These are phyloP conservation scores for Microcebus jonahi DNA, from an alignment of 2,113 vertebrate genomes.

Conservation along the genomic window DNA sequence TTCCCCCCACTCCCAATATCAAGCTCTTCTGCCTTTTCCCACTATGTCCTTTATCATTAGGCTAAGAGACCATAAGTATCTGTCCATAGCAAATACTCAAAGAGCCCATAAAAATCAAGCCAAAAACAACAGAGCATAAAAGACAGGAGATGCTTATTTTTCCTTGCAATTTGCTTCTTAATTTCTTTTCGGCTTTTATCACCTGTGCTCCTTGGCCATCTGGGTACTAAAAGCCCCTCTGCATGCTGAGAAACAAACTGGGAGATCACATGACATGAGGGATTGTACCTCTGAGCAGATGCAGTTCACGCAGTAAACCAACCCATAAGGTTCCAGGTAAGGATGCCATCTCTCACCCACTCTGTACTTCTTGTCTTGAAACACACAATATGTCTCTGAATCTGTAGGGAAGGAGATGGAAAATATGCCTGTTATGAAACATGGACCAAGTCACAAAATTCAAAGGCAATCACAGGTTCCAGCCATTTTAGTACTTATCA, in stretches of 20 bases:
- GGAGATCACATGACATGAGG: neutral
- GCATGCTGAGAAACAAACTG: neutral
- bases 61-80: neutral
- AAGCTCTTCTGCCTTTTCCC: neutral
- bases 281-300: slow-evolving; percentile 88
- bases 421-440: slow-evolving; percentile 49
- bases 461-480: slow-evolving; percentile 4
- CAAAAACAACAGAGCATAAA: neutral
- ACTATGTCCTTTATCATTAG: neutral
- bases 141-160: neutral
- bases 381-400: slow-evolving; percentile 89
- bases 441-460: neutral
- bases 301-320: slow-evolving; percentile 89
- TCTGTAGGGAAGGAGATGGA: slow-evolving; percentile 81
- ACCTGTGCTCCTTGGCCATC: neutral
- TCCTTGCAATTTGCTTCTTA: neutral
- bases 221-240: neutral
- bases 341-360: slow-evolving; percentile 91
- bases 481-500: neutral
- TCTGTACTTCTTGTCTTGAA: slow-evolving; percentile 91
- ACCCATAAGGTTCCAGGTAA: slow-evolving; percentile 89
- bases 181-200: slow-evolving; percentile 25
- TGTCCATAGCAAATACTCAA: neutral
- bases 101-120: neutral
- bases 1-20: neutral